Conservation (phyloP, 2,888 invertebrate species). For the Acrobasis suavella region DNA sequence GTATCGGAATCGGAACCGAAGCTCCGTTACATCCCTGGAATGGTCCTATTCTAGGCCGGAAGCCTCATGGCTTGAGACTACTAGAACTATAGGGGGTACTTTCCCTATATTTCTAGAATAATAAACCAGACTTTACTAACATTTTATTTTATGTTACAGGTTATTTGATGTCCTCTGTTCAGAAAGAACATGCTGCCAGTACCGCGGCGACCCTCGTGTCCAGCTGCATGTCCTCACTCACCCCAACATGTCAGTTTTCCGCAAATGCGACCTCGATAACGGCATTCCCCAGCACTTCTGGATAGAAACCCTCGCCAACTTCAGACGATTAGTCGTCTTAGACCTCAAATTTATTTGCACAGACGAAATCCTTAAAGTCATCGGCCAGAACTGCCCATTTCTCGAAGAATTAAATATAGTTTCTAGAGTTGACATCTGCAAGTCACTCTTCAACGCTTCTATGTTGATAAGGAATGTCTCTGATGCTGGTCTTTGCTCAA, state of each 20-base stretch:
- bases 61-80: too few relatives aligned
- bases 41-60: too few relatives aligned
- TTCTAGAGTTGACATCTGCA: slow-evolving; percentile 73
- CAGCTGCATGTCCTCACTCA: slow-evolving; percentile 72
- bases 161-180: slow-evolving; percentile 79
- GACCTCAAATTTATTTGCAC: slow-evolving; percentile 78
- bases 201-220: slow-evolving; percentile 69
- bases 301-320: slow-evolving; percentile 62
- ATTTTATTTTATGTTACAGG: slow-evolving; percentile 57
- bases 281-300: slow-evolving; percentile 70
- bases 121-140: neutral
- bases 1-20: too few relatives aligned
- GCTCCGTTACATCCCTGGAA: too few relatives aligned
- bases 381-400: slow-evolving; percentile 61
- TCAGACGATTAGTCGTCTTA: slow-evolving; percentile 64
- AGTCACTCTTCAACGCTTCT: slow-evolving; percentile 75
- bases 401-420: slow-evolving; percentile 77
- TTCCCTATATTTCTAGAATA: too few relatives aligned
- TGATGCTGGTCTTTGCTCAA: slow-evolving; percentile 64
- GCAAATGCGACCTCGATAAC: slow-evolving; percentile 74
- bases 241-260: slow-evolving; percentile 71
- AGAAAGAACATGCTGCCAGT: slow-evolving; percentile 67
- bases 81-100: too few relatives aligned
- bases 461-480: slow-evolving; percentile 75
- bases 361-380: slow-evolving; percentile 73